phyloP scores from a whole-genome alignment of 2,797 vertebrate species.

The Sebastes iracundus region DNA sequence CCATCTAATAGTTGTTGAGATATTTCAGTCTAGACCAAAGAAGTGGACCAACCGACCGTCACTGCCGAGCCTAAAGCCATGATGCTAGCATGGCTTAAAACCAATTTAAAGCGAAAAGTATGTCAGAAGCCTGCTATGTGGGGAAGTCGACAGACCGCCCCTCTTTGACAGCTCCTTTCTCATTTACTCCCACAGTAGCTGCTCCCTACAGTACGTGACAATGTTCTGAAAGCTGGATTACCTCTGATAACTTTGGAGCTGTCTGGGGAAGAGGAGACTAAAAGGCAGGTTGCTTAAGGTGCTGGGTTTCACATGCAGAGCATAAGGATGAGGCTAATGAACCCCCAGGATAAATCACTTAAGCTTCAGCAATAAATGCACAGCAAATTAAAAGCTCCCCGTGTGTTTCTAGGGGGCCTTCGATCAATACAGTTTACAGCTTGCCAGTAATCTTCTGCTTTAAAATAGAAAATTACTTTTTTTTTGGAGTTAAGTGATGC shows the following conservation, averaged over 20 bases:
- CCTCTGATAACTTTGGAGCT: conserved; percentile 43
- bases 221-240: conserved; percentile 60
- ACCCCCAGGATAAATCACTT: conserved; percentile 71
- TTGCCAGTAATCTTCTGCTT: conserved; percentile 61
- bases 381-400: conserved; percentile 75
- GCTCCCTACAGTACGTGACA: conserved; percentile 27
- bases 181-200: neutral
- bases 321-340: conserved; percentile 69
- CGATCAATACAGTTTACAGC: conserved; percentile 70
- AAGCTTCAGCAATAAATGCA: conserved; percentile 71
- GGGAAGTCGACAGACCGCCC: neutral
- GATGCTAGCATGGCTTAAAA: neutral
- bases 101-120: neutral
- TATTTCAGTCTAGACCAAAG: neutral
- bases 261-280: conserved; percentile 44
- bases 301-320: conserved; percentile 47
- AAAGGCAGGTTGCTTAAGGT: conserved; percentile 61
- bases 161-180: neutral
- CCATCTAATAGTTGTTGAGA: neutral
- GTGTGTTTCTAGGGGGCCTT: conserved; percentile 35
- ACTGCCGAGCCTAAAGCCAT: neutral
- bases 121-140: neutral
- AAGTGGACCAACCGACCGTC: neutral
- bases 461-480: conserved; percentile 47
- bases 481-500: conserved; percentile 24